Conservation (phyloP, 1,140 invertebrate genomes). For the Brachionus angularis region DNA sequence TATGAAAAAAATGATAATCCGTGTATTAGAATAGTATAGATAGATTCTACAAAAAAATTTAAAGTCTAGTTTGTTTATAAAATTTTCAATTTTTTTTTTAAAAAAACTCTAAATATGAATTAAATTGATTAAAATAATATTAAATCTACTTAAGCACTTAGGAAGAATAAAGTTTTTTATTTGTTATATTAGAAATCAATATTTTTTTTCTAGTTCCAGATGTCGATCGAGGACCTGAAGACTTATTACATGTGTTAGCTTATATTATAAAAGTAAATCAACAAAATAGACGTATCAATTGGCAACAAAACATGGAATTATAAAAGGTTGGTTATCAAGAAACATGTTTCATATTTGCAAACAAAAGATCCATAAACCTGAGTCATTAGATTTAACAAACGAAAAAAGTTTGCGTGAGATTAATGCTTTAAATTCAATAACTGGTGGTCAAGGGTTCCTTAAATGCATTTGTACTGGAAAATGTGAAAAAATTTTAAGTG, state of each 20-base stretch:
- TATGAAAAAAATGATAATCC: too few relatives aligned
- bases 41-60: too few relatives aligned
- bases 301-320: background rate
- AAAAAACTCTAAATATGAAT: too few relatives aligned
- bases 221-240: background rate
- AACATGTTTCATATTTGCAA: background rate
- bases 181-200: too few relatives aligned
- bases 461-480: background rate
- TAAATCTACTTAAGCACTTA: too few relatives aligned
- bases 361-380: background rate
- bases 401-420: conserved; percentile 1
- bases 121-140: too few relatives aligned
- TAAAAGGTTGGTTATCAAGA: background rate
- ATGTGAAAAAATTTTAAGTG: conserved; percentile 14
- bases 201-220: conserved; percentile 10
- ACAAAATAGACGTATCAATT: background rate
- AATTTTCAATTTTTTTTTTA: too few relatives aligned
- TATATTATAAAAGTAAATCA: background rate
- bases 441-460: background rate
- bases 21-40: too few relatives aligned
- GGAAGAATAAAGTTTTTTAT: too few relatives aligned
- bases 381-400: background rate
- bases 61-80: too few relatives aligned
- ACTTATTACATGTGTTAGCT: background rate
- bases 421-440: background rate